Evolutionary conservation across 2,888 invertebrate species (phyloP), one percentile per base, ranked within the genome.

Genomic region (Luperina nickerlii): DNA sequence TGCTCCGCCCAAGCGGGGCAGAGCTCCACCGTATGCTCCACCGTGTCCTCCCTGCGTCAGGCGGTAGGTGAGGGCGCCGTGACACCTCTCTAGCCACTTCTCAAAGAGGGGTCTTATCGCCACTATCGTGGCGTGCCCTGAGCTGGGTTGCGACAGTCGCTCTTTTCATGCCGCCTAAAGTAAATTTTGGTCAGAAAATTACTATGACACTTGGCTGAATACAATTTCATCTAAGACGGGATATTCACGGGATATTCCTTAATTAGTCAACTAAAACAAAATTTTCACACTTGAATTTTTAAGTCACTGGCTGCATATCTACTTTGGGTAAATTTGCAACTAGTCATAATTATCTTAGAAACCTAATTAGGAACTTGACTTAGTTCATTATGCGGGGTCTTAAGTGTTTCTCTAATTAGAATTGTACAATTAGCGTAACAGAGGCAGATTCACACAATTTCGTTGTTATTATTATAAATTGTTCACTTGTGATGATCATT

Each of bases 341-440:
- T 62, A 72, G 13, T 85, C 76, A 87, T 84, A 87, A 87, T 87
- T 77, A 63, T 38, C 72, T 85, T 84, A 81, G 66, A 68, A 87
- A 74, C 18, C 38, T 69, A 84, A 84, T 87, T 87, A 81, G 74
- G 24, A 77, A 87, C 80, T 63, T 76, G 76, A 72, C 48, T 84
- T 74, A 72, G 71, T 74, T 80, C 38, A 77, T 69, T 80, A 87
- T 68, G 85, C 66, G 48, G 13, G 65, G 72, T 57, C 72, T 81
- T 87, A 75, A 84, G 71, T 69, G 73, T 51, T 76, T 18, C 42
- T 15, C 63, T 74, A 85, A 87, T 86, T 74, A 63, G 69, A 83
- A 78, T 65, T 45, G 65, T 65, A 63, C 20, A 87, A 74, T 69
- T 83, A 86, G 32, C 27, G 42, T 54, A 20, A 48, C 48, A 67